Conservation (phyloP, 2,797 vertebrate genomes). For the Orestias chungarensis region DNA sequence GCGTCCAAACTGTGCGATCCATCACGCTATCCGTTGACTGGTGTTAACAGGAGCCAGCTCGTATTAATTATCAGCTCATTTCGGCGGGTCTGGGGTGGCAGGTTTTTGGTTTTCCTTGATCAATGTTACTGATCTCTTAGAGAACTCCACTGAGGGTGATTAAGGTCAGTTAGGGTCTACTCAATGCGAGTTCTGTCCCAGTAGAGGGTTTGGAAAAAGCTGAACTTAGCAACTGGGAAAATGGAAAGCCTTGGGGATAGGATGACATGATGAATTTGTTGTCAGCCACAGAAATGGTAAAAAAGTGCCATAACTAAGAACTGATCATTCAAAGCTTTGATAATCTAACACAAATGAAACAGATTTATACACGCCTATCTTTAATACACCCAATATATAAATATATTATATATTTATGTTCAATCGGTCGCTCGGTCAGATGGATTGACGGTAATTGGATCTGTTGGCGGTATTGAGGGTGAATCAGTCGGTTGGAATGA, state of each 20-base stretch:
- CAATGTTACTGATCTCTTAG: slow-evolving; percentile 65
- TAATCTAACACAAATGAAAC: not conserved
- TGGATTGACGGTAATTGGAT: not conserved
- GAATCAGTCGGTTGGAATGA: not conserved
- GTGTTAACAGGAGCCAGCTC: slow-evolving; percentile 77
- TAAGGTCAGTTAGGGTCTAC: slow-evolving; percentile 63
- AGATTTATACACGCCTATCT: not conserved
- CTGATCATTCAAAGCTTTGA: not conserved
- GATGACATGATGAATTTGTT: not conserved
- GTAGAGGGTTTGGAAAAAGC: not conserved
- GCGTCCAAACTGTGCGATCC: slow-evolving; percentile 78
- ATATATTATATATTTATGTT: no score
- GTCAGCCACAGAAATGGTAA: not conserved
- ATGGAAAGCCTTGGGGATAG: not conserved
- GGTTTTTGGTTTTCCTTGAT: slow-evolving; percentile 63
- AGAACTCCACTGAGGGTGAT: slow-evolving; percentile 67
- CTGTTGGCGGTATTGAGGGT: not conserved
- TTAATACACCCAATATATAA: no score
- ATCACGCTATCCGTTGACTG: slow-evolving; percentile 79
- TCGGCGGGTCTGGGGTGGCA: slow-evolving; percentile 45
- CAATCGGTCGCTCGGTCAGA: no score
- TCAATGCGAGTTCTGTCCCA: slow-evolving; percentile 42
- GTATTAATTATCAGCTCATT: slow-evolving; percentile 86
- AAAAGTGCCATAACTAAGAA: not conserved
- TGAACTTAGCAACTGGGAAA: not conserved